Evolutionary conservation across 2,888 invertebrate genomes (phyloP), one percentile per base, ranked within the genome.

Genomic region (Drosophila monieri): DNA sequence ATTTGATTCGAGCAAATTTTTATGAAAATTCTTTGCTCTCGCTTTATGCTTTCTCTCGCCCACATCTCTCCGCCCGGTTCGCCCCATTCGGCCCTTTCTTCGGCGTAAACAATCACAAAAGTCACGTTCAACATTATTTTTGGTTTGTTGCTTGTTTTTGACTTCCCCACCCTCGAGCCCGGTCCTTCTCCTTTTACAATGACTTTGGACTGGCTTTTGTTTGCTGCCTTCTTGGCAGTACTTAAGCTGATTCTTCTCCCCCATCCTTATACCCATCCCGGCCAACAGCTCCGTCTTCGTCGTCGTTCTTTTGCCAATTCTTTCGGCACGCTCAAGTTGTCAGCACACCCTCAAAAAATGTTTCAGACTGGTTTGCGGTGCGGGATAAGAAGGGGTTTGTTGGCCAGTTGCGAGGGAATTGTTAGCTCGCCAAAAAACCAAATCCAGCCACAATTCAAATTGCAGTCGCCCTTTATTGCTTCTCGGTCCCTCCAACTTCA

Each of bases 71-170:
- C 27, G 21, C 10, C 46, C 30, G 41, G 14, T 35, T 14, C 27
- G 35, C 27, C 39, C 55, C 10, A 3, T 21, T 57, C 32, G 12
- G 18, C 8, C 35, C 46, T n/a, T 41, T 73, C 48, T 44, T 32
- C 51, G 56, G 58, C 71, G 47, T 81, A 81, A 88, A 85, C 85
- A 85, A 85, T 85, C 88, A 83, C 84, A 85, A 88, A 85, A 85
- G 85, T 85, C 85, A 85, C 85, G 86, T 85, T 80, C 88, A 88
- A 85, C 85, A 88, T 88, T 86, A 85, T 88, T 85, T 79, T 85
- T 88, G 88, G 84, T 80, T 88, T 88, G 85, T 77, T 74, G 81
- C 86, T 84, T 73, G 86, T 76, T 83, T 71, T 46, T 54, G 39
- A 60, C 49, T 68, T 32, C 15, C 49, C n/a, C n/a, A n/a, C 35